Evolutionary conservation across 2,113 vertebrate species (phyloP), one percentile per base, ranked within the genome.

Genomic region (Channa argus): DNA sequence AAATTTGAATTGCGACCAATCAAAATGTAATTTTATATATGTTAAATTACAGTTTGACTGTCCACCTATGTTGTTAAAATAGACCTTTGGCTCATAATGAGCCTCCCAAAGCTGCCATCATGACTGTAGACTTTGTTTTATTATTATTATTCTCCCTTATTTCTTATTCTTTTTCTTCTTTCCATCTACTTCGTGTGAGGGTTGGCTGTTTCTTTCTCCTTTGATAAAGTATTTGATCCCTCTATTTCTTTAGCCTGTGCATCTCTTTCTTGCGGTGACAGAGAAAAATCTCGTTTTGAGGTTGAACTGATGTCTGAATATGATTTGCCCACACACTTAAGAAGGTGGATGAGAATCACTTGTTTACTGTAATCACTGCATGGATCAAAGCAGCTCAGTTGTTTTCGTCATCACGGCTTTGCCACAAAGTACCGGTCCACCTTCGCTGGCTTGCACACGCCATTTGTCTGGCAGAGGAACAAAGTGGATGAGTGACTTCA

Each of bases 401-500:
- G 36, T 43, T 55, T 13, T 10, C 13, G 2, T 15, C 58, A 50
- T 43, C 24, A 1, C 6, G 3, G 36, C 34, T n/a, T 45, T 38
- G 7, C 54, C 8, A 34, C 12, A 47, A 44, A 63, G 33, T 9
- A 33, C 43, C 1, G 2, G 37, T 34, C 52, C 47, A 60, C 59
- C 64, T 60, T 46, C 24, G 24, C 60, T 6, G 36, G 44, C 55
- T n/a, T 24, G 12, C 34, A 63, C n/a, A 5, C 51, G 9, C 50
- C 15, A 3, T 5, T 33, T 24, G 4, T 80, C 61, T 63, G 67
- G 46, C 63, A 76, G 55, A 6, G 3, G 13, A 76, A 56, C 4
- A 63, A 36, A 50, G 38, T 13, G 14, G 49, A 62, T 38, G 53
- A 38, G 61, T 37, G 47, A 69, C 36, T 63, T 37, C 14, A 63